These are phyloP conservation scores for Apeltes quadracus DNA, from an alignment of 2,113 vertebrate genomes.

Conservation along the genomic window DNA sequence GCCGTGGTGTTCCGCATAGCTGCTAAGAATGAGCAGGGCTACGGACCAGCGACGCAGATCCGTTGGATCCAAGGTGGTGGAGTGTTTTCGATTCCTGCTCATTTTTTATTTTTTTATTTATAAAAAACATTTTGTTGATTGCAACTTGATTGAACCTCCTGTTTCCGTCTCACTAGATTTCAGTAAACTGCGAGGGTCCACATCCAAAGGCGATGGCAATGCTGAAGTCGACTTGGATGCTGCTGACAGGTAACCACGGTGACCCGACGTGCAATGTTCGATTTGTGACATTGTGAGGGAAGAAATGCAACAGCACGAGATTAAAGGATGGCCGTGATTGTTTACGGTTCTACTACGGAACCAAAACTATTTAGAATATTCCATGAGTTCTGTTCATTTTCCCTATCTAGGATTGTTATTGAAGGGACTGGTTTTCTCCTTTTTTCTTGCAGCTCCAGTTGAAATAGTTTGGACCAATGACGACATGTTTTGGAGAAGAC, in stretches of 20 bases:
- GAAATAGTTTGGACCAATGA: conserved; percentile 29
- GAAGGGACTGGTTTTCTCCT: not conserved
- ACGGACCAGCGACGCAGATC: conserved; percentile 96
- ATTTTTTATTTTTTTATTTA: too few relatives aligned
- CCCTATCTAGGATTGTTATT: not conserved
- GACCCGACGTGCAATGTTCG: not conserved
- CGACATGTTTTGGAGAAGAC: not conserved
- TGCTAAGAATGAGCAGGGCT: conserved; percentile 96
- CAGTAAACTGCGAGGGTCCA: conserved; percentile 57
- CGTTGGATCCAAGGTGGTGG: conserved; percentile 95
- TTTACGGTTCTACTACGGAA: too few relatives aligned
- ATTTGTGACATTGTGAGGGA: too few relatives aligned
- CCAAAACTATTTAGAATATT: too few relatives aligned
- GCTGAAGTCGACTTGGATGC: conserved; percentile 56
- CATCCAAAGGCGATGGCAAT: conserved; percentile 52
- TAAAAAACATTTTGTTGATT: not conserved
- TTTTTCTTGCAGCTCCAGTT: conserved; percentile 67
- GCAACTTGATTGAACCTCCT: not conserved
- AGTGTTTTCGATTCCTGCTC: not conserved
- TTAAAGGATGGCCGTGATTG: too few relatives aligned
- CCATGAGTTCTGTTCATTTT: not conserved
- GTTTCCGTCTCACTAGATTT: conserved; percentile 57
- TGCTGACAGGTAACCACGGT: conserved; percentile 65
- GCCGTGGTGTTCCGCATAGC: conserved; percentile 97
- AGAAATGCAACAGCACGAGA: too few relatives aligned